Conservation (phyloP, 2,797 vertebrate genomes). For the Avahi laniger region DNA sequence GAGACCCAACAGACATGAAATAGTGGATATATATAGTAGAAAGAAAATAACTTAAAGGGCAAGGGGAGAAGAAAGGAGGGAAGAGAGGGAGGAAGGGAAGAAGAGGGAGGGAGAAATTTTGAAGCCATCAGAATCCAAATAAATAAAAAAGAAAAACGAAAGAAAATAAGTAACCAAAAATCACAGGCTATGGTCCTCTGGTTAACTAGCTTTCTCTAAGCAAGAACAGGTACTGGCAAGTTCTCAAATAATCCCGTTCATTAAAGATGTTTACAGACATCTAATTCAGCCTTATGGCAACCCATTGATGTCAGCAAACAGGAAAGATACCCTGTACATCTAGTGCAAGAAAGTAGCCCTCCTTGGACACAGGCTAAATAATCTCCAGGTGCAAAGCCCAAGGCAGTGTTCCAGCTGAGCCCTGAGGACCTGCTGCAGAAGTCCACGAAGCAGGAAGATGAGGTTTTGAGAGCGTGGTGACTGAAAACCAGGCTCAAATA, state of each 20-base stretch:
- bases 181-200: not conserved
- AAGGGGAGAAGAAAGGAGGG: not conserved
- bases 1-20: not conserved
- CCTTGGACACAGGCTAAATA: not conserved
- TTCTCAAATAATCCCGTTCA: not conserved
- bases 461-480: not conserved
- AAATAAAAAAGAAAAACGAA: not conserved
- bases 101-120: not conserved
- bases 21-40: not conserved
- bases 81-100: not conserved
- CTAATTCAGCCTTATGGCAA: not conserved
- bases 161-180: not conserved
- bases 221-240: not conserved
- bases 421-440: not conserved
- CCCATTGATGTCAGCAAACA: not conserved
- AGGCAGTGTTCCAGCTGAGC: not conserved
- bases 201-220: not conserved
- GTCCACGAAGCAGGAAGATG: not conserved
- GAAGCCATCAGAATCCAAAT: not conserved
- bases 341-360: not conserved
- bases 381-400: not conserved
- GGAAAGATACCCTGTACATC: not conserved
- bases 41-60: not conserved
- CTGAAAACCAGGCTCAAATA: not conserved
- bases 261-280: constrained; percentile 34